Evolutionary conservation across 1,140 invertebrate genomes (phyloP).

Genomic region (Monomorium pharaonis): DNA sequence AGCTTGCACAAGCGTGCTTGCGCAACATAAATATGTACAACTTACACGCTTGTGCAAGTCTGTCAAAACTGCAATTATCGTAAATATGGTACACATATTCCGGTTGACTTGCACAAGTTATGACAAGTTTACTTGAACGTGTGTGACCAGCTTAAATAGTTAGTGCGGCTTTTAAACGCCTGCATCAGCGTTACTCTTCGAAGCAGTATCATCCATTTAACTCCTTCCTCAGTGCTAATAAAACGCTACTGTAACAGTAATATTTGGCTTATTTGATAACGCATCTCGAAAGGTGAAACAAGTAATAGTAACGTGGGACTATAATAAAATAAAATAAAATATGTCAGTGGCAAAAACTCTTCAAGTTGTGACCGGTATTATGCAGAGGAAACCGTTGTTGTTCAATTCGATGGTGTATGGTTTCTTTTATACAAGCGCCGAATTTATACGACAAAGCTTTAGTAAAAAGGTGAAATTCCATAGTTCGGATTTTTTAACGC

Average conservation of each 20-base stretch:
- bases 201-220: background rate
- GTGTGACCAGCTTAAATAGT: constrained; percentile 49
- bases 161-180: constrained; percentile 44
- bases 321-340: background rate
- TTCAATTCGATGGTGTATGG: constrained; percentile 92
- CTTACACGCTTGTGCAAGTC: too few species aligned
- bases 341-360: constrained; percentile 59
- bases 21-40: too few species aligned
- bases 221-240: background rate
- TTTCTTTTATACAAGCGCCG: constrained; percentile 91
- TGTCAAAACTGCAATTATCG: too few species aligned
- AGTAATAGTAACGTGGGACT: background rate
- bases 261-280: background rate
- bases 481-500: background rate
- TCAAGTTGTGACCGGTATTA: constrained; percentile 63
- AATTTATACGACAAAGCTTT: constrained; percentile 91
- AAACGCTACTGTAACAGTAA: background rate
- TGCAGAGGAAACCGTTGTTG: constrained; percentile 87
- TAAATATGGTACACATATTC: too few species aligned
- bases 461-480: constrained; percentile 78
- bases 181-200: constrained; percentile 4
- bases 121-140: too few species aligned
- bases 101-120: too few species aligned
- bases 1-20: too few species aligned
- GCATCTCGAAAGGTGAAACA: background rate